Evolutionary conservation across 2,113 vertebrate species (phyloP).

Genomic region (Heteronetta atricapilla): DNA sequence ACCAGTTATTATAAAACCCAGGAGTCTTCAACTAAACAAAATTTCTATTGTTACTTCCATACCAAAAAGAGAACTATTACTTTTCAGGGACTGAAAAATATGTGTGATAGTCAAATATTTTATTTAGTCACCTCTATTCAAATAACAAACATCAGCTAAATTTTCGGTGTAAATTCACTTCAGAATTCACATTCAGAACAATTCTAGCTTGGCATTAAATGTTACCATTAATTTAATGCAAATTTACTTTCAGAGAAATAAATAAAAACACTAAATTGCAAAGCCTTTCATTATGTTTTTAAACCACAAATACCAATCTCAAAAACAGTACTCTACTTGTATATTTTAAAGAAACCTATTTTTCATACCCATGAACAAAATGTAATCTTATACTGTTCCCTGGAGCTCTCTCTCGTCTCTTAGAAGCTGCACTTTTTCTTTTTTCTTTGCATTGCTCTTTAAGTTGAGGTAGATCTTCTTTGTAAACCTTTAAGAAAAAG

Average conservation of each 20-base stretch:
- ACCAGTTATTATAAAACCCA: neutral
- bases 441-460: conserved; percentile 98
- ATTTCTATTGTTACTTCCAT: neutral
- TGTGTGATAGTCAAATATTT: neutral
- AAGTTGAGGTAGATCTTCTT: conserved; percentile 99
- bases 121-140: neutral
- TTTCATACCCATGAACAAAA: conserved; percentile 94
- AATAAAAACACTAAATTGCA: neutral
- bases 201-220: neutral
- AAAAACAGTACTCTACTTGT: neutral
- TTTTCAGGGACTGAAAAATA: neutral
- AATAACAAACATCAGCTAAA: neutral
- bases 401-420: conserved; percentile 89
- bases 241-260: neutral
- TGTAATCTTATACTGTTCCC: conserved; percentile 91
- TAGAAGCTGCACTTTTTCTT: conserved; percentile 86
- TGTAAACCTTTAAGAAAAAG: conserved; percentile 90
- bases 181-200: neutral
- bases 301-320: neutral
- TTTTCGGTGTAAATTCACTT: neutral
- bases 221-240: neutral
- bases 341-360: conserved; percentile 1
- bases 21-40: neutral
- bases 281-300: neutral
- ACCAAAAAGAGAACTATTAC: neutral